Evolutionary conservation across 2,888 invertebrate genomes (phyloP).

Genomic region (Cerceris rybyensis): DNA sequence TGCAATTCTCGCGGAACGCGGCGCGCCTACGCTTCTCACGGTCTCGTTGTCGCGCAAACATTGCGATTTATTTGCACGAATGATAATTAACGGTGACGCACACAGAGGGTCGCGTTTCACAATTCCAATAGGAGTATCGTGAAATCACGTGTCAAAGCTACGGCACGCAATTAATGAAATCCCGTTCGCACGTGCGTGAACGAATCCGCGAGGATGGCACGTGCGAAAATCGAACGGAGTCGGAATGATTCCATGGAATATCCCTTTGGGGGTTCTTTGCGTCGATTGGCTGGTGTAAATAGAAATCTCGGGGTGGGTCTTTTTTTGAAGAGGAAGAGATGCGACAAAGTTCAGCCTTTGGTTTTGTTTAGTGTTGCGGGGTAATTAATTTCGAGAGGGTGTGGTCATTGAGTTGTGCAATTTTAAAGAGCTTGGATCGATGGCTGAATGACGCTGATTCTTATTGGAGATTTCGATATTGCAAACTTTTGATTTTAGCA

Average conservation of each 20-base stretch:
- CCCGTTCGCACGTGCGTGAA: slow-evolving; percentile 69
- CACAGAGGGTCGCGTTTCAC: slow-evolving; percentile 19
- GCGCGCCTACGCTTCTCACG: slow-evolving; percentile 48
- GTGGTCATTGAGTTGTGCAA: no score
- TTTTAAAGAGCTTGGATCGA: no score
- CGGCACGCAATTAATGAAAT: slow-evolving; percentile 72
- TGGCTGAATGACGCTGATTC: no score
- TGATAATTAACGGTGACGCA: slow-evolving; percentile 43
- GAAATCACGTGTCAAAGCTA: slow-evolving; percentile 62
- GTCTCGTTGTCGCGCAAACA: slow-evolving; percentile 49
- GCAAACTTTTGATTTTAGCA: no score
- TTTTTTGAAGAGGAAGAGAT: neutral
- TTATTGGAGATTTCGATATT: no score
- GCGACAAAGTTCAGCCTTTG: no score
- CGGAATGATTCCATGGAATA: neutral
- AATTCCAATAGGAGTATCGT: slow-evolving; percentile 7
- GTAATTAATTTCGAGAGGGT: no score
- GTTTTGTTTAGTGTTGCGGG: no score
- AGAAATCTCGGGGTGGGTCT: neutral
- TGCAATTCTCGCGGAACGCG: neutral
- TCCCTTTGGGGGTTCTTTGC: neutral
- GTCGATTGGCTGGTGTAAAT: slow-evolving; percentile 1
- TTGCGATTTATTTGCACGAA: slow-evolving; percentile 43
- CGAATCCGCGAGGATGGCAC: slow-evolving; percentile 55
- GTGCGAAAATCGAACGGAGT: slow-evolving; percentile 63